These are phyloP conservation scores for Drosophila nebulosa DNA, from an alignment of 1,140 invertebrate genomes.

Conservation along the genomic window DNA sequence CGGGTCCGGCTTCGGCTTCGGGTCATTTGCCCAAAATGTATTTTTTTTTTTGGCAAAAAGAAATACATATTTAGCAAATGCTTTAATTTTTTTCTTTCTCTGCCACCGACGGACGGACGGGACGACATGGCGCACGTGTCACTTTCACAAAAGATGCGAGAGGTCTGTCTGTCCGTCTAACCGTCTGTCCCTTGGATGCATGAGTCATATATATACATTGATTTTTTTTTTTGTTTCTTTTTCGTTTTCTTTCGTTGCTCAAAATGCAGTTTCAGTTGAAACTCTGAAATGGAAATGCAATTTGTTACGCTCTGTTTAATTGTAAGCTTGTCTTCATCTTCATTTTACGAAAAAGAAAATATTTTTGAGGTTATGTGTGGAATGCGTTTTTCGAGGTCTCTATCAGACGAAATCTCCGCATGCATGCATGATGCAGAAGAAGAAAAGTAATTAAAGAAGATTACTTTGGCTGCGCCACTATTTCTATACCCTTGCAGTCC, in stretches of 20 bases:
- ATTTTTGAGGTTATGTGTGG: background rate
- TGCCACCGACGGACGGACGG: too few species aligned
- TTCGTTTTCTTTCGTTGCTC: constrained; percentile 12
- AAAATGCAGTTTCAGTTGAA: constrained; percentile 5
- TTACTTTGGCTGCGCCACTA: too few species aligned
- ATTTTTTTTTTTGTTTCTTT: constrained; percentile 40
- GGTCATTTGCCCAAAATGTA: too few species aligned
- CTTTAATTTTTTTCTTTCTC: background rate
- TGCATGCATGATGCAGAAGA: too few species aligned
- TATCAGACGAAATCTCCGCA: background rate
- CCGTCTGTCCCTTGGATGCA: too few species aligned
- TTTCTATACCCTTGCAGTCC: too few species aligned
- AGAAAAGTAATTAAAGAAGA: background rate
- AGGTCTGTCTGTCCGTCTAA: too few species aligned
- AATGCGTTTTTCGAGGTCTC: background rate
- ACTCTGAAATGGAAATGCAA: constrained; percentile 65
- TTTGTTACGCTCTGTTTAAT: constrained; percentile 63
- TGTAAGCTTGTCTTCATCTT: constrained; percentile 10
- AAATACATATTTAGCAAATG: constrained; percentile 21
- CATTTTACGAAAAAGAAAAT: background rate
- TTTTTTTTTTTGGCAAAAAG: constrained; percentile 20
- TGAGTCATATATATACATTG: constrained; percentile 55
- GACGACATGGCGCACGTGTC: constrained; percentile 54
- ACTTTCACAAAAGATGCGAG: constrained; percentile 53
- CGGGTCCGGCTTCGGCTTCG: too few species aligned